Base-by-base conservation (phyloP, 1,140 invertebrate genomes). In the Pseudomyrmex dendroicus region DNA sequence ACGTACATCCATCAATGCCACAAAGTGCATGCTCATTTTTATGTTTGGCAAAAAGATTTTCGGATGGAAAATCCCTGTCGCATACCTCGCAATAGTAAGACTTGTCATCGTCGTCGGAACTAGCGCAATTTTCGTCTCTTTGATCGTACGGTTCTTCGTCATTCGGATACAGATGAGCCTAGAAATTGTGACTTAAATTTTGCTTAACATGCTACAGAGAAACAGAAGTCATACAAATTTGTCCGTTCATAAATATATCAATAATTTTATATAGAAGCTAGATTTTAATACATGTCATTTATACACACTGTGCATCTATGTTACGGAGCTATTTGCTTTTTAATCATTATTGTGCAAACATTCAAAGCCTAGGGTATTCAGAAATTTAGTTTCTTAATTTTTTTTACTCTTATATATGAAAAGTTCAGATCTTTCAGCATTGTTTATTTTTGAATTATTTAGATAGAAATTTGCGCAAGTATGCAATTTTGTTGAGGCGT, bases 1-100 rank as follows among this genome's bases (percentile, higher is more conserved):
- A 98, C 35, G 95, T 95, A 91, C 98, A 98, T n/a, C 96, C 96
- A 89, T 98, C 97, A 17, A 97, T 95, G 59, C 96, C 96, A 91
- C 97, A 98, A 92, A 95, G 93, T 92, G 96, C 95, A 93, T 98
- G 98, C 84, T 96, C 95, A 3, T 93, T 89, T 84, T 96, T 94
- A 91, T 98, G 98, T 64, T 95, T 93, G 61, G 96, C 89, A 64
- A 97, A 95, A 83, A 95, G 91, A 22, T 96, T 94, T 62, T 94
- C 84, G 7, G 94, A 95, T 62, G 93, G 92, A 92, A 98, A 97
- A 56, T 96, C 95, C 92, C 96, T 95, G 86, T 97, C 97, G 93
- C 98, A 98, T 56, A 96, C 95, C 89, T 97, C 96, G 94, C 98
- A 98, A 91, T 95, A 96, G 91, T 90, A 91, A 35, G 64, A 63